Conservation (phyloP, 2,113 vertebrate genomes). For the Serinus canaria region DNA sequence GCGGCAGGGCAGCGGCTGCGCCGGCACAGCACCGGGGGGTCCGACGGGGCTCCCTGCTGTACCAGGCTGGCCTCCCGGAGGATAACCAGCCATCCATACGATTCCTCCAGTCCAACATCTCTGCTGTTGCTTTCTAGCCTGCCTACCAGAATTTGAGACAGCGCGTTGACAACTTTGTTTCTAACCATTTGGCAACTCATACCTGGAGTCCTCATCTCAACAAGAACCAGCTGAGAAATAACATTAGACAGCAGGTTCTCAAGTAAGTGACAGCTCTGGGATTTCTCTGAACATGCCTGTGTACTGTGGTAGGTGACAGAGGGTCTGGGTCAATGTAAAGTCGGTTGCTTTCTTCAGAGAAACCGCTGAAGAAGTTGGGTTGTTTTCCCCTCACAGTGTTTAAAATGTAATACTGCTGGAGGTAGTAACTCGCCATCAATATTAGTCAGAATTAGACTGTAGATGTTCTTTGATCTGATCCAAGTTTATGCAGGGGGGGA, state of each 20-base stretch:
- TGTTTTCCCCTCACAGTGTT: not conserved
- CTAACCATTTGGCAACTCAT: constrained; percentile 95
- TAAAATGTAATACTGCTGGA: not conserved
- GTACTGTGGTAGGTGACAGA: accelerated
- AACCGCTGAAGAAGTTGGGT: not conserved
- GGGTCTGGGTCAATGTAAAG: not conserved
- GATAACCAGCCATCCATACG: accelerated
- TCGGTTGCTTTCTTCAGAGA: not conserved
- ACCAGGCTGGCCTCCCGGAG: too few species aligned
- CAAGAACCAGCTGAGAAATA: constrained; percentile 98
- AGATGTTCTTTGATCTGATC: not conserved
- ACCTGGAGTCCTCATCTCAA: constrained; percentile 98
- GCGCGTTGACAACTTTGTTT: constrained; percentile 97
- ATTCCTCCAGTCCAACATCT: not conserved
- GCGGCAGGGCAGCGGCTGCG: not conserved
- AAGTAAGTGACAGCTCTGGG: constrained; percentile 81
- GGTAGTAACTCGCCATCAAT: accelerated
- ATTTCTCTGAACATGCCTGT: accelerated
- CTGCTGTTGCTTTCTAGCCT: constrained; percentile 75
- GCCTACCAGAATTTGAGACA: constrained; percentile 96
- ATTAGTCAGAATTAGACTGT: not conserved
- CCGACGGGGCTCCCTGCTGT: accelerated
- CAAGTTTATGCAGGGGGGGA: not conserved
- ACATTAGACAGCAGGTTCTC: constrained; percentile 93
- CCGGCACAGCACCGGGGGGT: accelerated